A percentile compares a stretch with the other conserved stretches of the same genome.
Conservation (phyloP, 2,797 vertebrate species). For the Dromococcyx pavoninus region DNA sequence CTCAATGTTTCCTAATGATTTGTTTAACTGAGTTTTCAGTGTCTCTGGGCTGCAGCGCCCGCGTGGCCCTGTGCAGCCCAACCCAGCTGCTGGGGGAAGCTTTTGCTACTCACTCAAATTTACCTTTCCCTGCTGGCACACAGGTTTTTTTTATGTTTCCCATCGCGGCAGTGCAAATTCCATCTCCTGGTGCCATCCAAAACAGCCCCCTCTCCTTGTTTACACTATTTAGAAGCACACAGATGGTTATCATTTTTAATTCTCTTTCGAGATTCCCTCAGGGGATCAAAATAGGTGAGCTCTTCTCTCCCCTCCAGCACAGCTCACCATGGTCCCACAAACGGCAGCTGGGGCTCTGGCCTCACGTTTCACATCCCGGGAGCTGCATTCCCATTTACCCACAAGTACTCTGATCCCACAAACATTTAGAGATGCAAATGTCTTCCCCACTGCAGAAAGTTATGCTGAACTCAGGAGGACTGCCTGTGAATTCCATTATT, state of each 20-base stretch:
- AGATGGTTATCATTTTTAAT: not conserved
- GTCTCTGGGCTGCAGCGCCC: not conserved
- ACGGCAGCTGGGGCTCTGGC: fast-evolving
- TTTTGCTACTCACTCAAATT: not conserved
- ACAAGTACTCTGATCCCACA: not conserved
- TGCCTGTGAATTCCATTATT: not conserved
- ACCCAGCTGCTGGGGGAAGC: conserved; percentile 4
- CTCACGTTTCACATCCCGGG: fast-evolving
- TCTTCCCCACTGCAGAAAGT: not conserved
- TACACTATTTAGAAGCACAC: not conserved
- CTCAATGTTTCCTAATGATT: conserved; percentile 47
- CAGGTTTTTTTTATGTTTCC: not conserved
- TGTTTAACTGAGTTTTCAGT: not conserved
- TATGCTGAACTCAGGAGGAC: not conserved
- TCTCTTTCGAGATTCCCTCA: not conserved
- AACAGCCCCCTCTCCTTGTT: not conserved
- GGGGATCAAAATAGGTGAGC: not conserved
- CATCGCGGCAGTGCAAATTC: not conserved
- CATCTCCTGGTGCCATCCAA: not conserved
- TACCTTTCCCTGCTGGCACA: not conserved
- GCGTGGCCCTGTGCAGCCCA: not conserved
- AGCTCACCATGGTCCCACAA: not conserved
- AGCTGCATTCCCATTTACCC: not conserved
- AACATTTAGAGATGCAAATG: not conserved
- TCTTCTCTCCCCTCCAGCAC: not conserved